Conservation (phyloP, 2,797 vertebrate genomes). For the Chiloscyllium punctatum region DNA sequence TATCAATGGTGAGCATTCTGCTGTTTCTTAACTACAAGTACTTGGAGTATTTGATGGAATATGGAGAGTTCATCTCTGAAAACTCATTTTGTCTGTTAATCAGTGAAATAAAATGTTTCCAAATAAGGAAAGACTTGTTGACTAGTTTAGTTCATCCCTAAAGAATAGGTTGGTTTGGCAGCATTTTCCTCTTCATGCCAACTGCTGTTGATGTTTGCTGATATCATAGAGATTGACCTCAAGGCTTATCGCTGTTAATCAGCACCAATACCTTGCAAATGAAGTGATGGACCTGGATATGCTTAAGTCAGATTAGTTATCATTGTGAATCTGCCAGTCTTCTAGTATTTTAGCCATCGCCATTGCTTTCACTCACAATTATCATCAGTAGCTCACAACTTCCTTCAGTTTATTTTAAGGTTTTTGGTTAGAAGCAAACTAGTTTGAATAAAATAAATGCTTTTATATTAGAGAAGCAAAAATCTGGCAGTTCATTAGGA, state of each 20-base stretch:
- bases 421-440: not conserved
- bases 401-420: not conserved
- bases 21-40: not conserved
- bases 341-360: not conserved
- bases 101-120: not conserved
- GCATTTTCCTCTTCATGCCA: not conserved
- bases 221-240: not conserved
- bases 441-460: not conserved
- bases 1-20: constrained; percentile 58
- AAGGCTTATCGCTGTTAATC: not conserved
- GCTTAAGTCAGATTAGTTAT: not conserved
- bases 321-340: not conserved
- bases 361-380: not conserved
- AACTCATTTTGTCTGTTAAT: not conserved
- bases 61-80: not conserved
- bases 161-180: not conserved
- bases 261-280: not conserved
- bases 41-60: not conserved
- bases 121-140: not conserved
- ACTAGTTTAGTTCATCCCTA: not conserved
- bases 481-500: too few relatives aligned
- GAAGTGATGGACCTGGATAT: not conserved
- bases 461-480: too few relatives aligned
- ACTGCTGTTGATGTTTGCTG: not conserved
- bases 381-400: not conserved